Percentiles rank a stretch among this genome's conserved stretches.
phyloP scores from a whole-genome alignment of 1,140 invertebrate genomes.

The Formica selysi region DNA sequence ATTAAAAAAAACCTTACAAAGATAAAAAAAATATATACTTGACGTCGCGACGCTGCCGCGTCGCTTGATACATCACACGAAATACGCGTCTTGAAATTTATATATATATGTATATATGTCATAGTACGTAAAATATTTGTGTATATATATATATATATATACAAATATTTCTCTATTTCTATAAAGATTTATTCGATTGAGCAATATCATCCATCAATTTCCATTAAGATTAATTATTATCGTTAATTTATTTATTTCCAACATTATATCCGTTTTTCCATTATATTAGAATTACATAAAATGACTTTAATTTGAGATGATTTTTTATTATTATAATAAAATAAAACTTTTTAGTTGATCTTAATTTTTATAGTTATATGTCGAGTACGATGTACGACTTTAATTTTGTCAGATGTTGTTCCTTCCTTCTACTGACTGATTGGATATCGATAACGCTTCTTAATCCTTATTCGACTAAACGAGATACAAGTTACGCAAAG shows the following conservation, averaged over 20 bases:
- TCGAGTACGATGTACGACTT: background rate
- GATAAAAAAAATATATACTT: too few species aligned
- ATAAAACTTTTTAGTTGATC: background rate
- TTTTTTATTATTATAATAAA: background rate
- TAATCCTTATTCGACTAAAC: slow-evolving; percentile 59
- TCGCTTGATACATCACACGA: too few species aligned
- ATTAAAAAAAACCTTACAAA: too few species aligned
- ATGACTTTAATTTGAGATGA: background rate
- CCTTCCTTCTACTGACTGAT: background rate
- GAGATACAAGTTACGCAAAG: slow-evolving; percentile 60
- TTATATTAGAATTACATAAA: background rate
- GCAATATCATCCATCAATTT: background rate
- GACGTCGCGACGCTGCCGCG: too few species aligned
- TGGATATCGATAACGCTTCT: slow-evolving; percentile 36
- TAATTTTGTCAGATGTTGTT: background rate
- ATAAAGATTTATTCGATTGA: background rate
- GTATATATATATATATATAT: too few species aligned
- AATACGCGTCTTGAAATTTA: too few species aligned
- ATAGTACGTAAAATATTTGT: too few species aligned
- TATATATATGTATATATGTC: too few species aligned
- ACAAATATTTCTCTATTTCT: too few species aligned
- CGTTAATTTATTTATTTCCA: background rate
- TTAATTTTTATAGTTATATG: background rate
- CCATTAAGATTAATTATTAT: slow-evolving; percentile 2
- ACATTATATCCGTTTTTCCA: background rate